phyloP scores from a whole-genome alignment of 2,113 vertebrate species.

The Sylvia atricapilla region DNA sequence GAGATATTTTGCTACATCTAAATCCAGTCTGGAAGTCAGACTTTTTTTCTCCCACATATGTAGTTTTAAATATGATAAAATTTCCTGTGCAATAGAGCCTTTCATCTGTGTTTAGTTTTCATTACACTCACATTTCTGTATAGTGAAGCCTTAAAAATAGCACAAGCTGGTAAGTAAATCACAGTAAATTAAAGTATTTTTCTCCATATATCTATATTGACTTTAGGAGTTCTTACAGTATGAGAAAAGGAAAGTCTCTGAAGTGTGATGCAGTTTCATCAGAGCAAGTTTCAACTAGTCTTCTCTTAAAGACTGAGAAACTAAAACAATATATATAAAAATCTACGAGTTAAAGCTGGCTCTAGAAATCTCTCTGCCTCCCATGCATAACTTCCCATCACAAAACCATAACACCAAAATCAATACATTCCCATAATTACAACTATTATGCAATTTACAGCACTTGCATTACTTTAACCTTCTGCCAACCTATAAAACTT shows the following conservation, averaged over 20 bases:
- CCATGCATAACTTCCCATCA: slow-evolving; percentile 1
- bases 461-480: slow-evolving; percentile 48
- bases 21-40: background rate
- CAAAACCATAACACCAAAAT: slow-evolving; percentile 1
- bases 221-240: background rate
- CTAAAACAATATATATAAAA: background rate
- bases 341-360: slow-evolving; percentile 24
- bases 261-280: background rate
- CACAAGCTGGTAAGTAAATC: background rate
- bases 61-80: background rate
- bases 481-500: slow-evolving; percentile 47
- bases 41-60: background rate
- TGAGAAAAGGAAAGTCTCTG: background rate
- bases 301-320: slow-evolving; percentile 11
- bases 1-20: background rate
- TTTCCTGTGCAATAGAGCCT: background rate
- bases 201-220: background rate
- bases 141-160: background rate
- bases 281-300: background rate
- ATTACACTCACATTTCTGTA: background rate
- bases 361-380: slow-evolving; percentile 33
- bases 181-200: background rate
- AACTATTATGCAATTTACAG: slow-evolving; percentile 60
- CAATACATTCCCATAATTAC: slow-evolving; percentile 59
- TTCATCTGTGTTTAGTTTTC: background rate